These are phyloP conservation scores for Choloepus didactylus DNA, from an alignment of 2,797 vertebrate genomes.

Conservation along the genomic window DNA sequence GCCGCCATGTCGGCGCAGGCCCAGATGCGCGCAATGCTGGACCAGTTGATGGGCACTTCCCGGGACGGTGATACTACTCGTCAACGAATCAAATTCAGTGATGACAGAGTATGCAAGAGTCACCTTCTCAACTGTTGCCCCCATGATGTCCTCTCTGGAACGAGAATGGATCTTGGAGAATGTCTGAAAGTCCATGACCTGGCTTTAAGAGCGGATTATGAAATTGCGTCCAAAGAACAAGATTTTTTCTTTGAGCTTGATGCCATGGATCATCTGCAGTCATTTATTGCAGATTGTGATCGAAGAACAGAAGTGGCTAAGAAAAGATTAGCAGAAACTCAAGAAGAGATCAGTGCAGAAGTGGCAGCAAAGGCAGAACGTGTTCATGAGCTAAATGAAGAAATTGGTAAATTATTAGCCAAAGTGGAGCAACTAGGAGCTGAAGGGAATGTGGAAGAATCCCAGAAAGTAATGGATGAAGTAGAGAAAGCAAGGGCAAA, in stretches of 20 bases:
- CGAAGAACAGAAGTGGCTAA: slow-evolving; percentile 97
- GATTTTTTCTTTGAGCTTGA: slow-evolving; percentile 99
- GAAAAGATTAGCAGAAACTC: slow-evolving; percentile 98
- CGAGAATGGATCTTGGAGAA: slow-evolving; percentile 99
- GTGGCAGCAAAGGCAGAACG: slow-evolving; percentile 98
- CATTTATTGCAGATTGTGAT: slow-evolving; percentile 98
- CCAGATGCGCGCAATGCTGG: slow-evolving; percentile 99
- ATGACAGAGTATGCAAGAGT: slow-evolving; percentile 99
- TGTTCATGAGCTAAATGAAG: slow-evolving; percentile 98
- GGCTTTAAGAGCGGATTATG: slow-evolving; percentile 98
- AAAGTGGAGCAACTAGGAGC: slow-evolving; percentile 97
- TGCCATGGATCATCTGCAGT: slow-evolving; percentile 98
- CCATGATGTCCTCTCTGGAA: slow-evolving; percentile 98
- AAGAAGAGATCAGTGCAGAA: slow-evolving; percentile 99
- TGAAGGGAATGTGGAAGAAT: slow-evolving; percentile 98
- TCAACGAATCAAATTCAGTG: slow-evolving; percentile 98
- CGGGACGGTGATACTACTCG: slow-evolving; percentile 98
- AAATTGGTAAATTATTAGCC: slow-evolving; percentile 98
- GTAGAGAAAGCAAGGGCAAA: slow-evolving; percentile 96
- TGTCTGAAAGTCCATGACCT: slow-evolving; percentile 98
- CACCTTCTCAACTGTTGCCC: slow-evolving; percentile 99
- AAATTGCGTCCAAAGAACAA: slow-evolving; percentile 98
- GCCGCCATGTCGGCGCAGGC: slow-evolving; percentile 97
- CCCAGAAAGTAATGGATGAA: slow-evolving; percentile 97
- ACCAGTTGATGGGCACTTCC: slow-evolving; percentile 98